Percentiles rank a stretch among this genome's conserved stretches.
Conservation (phyloP, 2,797 vertebrate species). For the Anabacerthia variegaticeps region DNA sequence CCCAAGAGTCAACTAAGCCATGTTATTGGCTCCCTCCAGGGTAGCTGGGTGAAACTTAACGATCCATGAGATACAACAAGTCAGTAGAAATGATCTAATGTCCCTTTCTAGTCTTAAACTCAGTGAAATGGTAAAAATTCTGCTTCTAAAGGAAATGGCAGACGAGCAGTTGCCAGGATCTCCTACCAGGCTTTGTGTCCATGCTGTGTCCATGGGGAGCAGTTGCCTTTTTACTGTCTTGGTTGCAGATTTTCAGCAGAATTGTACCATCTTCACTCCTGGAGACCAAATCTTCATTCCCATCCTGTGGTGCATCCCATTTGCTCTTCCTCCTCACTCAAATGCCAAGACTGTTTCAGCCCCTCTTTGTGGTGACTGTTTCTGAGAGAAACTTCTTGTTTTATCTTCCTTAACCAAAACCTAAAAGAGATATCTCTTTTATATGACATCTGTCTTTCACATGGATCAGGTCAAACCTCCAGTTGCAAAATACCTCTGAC, state of each 20-base stretch:
- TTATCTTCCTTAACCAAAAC: not conserved
- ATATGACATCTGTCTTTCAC: not conserved
- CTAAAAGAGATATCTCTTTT: not conserved
- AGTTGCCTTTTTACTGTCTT: conserved; percentile 4
- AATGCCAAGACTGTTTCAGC: not conserved
- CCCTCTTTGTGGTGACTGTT: not conserved
- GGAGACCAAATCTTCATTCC: conserved; percentile 15
- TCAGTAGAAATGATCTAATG: conserved; percentile 57
- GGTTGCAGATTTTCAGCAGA: conserved; percentile 1
- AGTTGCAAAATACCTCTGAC: not conserved
- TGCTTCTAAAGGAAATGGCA: conserved; percentile 16
- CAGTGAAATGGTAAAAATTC: conserved; percentile 53
- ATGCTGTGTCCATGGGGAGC: not conserved
- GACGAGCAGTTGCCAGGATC: conserved; percentile 25
- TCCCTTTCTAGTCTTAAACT: conserved; percentile 54
- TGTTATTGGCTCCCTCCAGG: conserved; percentile 44
- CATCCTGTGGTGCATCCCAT: not conserved
- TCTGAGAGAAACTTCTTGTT: not conserved
- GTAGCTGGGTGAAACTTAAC: conserved; percentile 49
- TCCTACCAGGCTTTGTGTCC: conserved; percentile 11
- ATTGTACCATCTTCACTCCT: conserved; percentile 2
- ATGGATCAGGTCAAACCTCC: not conserved
- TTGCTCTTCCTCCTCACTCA: not conserved
- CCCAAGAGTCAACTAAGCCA: conserved; percentile 9
- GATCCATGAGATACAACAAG: conserved; percentile 43